Base-by-base conservation (phyloP, 2,113 vertebrate genomes). In the Stomatorhinus ivindoensis region DNA sequence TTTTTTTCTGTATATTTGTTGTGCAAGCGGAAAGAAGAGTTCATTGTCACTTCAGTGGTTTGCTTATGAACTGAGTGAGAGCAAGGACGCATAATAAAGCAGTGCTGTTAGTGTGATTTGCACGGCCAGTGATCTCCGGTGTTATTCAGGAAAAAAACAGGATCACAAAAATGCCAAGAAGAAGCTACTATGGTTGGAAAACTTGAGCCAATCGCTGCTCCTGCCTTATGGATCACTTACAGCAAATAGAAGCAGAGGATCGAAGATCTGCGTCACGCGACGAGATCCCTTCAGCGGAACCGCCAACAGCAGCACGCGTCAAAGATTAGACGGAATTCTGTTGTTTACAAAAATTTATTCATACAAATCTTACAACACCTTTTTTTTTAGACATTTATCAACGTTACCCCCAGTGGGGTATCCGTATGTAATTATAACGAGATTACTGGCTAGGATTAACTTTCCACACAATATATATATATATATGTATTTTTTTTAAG, bases 271-370 rank as follows among this genome's bases (percentile, higher is more conserved):
- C 19, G 85, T 53, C 27, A 19, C 39, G 65, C 21, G 27, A 82
- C 35, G 8, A 10, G 35, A 58, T 48, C 8, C 47, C 92, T 88
- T 69, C 89, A 88, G 88, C 90, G 89, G 3, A 92, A 89, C 88
- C 82, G 88, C 80, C 91, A 82, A 86, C 89, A 85, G 87, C 92
- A 90, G 90, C 91, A 93, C 83, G 87, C 35, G 95, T 95, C 96
- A 98, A 98, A 97, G 96, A 98, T 96, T 97, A 98, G 97, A 98
- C 97, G 69, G 96, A 97, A 95, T 95, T 95, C 95, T 96, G 95
- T 99, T 98, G 97, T 97, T 98, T 99, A 98, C 96, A 98, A 99
- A 99, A 99, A 97, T 99, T 98, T 98, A 99, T 99, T 99, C 96
- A 99, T 98, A 98, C 97, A 99, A 99, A 98, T 97, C 96, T 97